Evolutionary conservation across 2,888 invertebrate genomes (phyloP), one percentile per base, ranked within the genome.

Genomic region (Micoletzkya japonica): DNA sequence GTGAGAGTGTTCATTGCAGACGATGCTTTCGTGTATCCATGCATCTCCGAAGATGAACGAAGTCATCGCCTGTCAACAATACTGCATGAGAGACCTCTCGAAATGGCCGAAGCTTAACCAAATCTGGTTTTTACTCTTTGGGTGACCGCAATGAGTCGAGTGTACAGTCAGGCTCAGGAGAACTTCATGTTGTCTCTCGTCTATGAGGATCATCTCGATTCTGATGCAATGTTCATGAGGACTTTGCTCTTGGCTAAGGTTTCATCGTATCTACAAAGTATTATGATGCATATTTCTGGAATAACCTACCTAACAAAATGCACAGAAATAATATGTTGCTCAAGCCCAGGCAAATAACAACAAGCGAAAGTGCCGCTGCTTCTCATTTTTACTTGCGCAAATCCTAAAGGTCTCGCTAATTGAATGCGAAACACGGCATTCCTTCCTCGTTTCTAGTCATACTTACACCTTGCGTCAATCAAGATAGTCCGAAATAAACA

Each of bases 21-120:
- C 77, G 2, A 81, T 80, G 80, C 72, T 81, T 0, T 70, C 67
- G 34, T 76, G 80, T 63, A 79, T 81, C 59, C 74, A 77, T 39
- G 73, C 80, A 7, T 75, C 75, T 39, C 78, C 78, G 2, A 80
- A 80, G 50, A 63, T 80, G 32, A 81, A 81, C 66, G 80, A 80
- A 66, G 76, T 80, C 58, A 79, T 80, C 50, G 81, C 80, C 20
- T 79, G 78, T 69, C 75, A 75, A 17, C 72, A 72, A 36, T 80
- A 79, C 52, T 81, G 81, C 68, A 75, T 72, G 63, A 54, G 80
- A 54, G 80, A 80, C 64, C 66, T 80, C 57, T 79, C 80, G 2
- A 73, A 77, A 59, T 80, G 81, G 80, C 80, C 80, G 7, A 80
- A 80, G 34, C 72, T 80, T 20, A 74, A 81, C 59, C 67, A 73